phyloP scores from a whole-genome alignment of 1,140 invertebrate genomes.

The Trachymyrmex cornetzi region DNA sequence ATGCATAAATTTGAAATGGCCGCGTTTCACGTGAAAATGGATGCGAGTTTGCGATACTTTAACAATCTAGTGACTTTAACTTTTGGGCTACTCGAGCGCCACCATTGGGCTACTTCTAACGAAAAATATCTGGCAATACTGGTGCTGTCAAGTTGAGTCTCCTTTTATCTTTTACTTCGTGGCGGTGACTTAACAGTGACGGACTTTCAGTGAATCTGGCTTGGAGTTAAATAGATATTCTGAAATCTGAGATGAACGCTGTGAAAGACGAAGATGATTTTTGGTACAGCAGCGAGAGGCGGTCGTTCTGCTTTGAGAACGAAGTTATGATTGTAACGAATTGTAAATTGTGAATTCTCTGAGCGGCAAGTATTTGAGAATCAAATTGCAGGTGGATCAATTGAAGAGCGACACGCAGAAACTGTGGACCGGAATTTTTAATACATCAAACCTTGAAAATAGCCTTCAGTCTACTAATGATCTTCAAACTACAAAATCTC shows the following conservation, averaged over 20 bases:
- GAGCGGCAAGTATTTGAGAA: neutral
- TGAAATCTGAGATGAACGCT: conserved; percentile 65
- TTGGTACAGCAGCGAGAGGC: conserved; percentile 81
- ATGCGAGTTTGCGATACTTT: too few species aligned
- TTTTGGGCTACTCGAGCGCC: too few species aligned
- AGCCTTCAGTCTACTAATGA: conserved; percentile 75
- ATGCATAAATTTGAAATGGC: too few species aligned
- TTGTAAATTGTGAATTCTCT: neutral
- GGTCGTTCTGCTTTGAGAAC: conserved; percentile 81
- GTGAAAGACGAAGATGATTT: conserved; percentile 81
- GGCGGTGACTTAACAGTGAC: too few species aligned
- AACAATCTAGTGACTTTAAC: too few species aligned
- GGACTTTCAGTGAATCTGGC: too few species aligned
- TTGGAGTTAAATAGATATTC: neutral
- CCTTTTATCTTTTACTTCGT: too few species aligned
- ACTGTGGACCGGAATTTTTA: conserved; percentile 80
- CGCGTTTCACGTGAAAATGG: too few species aligned
- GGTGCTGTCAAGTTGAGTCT: too few species aligned
- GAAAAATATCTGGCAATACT: too few species aligned
- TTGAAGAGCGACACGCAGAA: conserved; percentile 80
- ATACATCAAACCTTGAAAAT: conserved; percentile 75
- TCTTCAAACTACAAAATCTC: conserved; percentile 81
- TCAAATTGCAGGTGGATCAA: conserved; percentile 76
- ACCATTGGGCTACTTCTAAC: too few species aligned
- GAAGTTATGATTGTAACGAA: conserved; percentile 74